phyloP scores from a whole-genome alignment of 1,140 invertebrate species.

The Anadara kagoshimensis region DNA sequence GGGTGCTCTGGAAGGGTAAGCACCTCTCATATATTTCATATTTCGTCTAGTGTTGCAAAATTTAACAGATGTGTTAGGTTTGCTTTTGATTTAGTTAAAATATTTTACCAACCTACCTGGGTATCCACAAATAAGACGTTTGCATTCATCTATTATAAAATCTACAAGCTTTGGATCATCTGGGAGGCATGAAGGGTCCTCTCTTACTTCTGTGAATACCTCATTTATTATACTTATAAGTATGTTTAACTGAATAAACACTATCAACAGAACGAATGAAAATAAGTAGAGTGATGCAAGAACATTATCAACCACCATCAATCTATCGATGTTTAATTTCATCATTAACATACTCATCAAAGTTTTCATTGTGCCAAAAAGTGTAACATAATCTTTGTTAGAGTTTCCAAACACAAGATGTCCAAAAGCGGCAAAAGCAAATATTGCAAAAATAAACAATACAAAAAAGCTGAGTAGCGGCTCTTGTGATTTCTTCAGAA shows the following conservation, averaged over 20 bases:
- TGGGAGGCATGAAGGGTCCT: conserved; percentile 54
- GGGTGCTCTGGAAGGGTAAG: no score
- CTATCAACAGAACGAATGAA: conserved; percentile 42
- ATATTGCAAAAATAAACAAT: conserved; percentile 48
- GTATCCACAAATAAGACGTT: conserved; percentile 19
- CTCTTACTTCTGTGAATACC: conserved; percentile 56
- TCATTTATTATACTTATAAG: conserved; percentile 50
- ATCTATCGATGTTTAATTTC: conserved; percentile 35
- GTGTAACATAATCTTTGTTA: conserved; percentile 33
- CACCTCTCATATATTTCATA: no score
- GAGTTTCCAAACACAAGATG: conserved; percentile 42
- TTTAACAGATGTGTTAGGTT: no score
- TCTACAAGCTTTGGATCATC: conserved; percentile 68
- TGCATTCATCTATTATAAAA: conserved; percentile 60
- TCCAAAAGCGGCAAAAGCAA: conserved; percentile 44
- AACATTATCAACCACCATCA: conserved; percentile 24
- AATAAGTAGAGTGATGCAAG: conserved; percentile 44
- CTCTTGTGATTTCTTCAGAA: conserved; percentile 30
- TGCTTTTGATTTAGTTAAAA: no score
- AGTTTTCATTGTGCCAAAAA: conserved; percentile 42
- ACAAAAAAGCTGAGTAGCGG: conserved; percentile 51
- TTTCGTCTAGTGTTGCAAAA: no score
- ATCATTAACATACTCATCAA: conserved; percentile 56
- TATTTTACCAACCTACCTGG: no score
- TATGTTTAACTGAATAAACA: conserved; percentile 50